Conservation (phyloP, 2,888 invertebrate species). For the Exephanes ischioxanthus region DNA sequence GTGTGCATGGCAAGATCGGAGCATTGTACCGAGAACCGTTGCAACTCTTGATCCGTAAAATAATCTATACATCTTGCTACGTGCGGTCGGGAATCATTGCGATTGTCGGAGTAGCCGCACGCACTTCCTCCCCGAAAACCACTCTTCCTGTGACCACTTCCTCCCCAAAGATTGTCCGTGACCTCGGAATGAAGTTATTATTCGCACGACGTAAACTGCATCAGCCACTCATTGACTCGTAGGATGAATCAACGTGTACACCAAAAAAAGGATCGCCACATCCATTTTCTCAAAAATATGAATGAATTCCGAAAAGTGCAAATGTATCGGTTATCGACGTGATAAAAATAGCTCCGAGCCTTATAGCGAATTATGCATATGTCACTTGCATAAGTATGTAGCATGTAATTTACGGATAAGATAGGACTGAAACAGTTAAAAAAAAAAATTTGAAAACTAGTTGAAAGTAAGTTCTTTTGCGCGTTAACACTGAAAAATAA, state of each 20-base stretch:
- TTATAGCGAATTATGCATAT: not conserved
- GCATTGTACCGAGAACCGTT: not conserved
- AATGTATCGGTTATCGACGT: not conserved
- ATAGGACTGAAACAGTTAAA: not conserved
- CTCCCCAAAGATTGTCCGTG: not conserved
- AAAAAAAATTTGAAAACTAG: not conserved
- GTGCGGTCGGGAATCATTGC: conserved; percentile 1
- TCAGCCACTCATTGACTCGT: not conserved
- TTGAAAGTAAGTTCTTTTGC: not conserved
- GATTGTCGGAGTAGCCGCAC: not conserved
- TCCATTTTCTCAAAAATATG: not conserved
- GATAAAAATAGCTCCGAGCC: not conserved
- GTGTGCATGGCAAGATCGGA: not conserved
- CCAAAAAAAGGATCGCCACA: not conserved
- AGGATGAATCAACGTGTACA: not conserved
- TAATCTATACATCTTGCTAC: conserved; percentile 4
- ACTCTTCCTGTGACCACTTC: not conserved
- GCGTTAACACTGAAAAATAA: not conserved
- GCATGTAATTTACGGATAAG: not conserved
- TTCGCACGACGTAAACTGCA: not conserved
- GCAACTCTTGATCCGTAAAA: not conserved
- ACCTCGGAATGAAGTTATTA: not conserved
- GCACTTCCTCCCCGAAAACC: not conserved
- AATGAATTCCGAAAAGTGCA: not conserved
- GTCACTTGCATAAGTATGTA: not conserved